These are phyloP conservation scores for Tiliacea aurago DNA, from an alignment of 2,888 invertebrate genomes.

Conservation along the genomic window DNA sequence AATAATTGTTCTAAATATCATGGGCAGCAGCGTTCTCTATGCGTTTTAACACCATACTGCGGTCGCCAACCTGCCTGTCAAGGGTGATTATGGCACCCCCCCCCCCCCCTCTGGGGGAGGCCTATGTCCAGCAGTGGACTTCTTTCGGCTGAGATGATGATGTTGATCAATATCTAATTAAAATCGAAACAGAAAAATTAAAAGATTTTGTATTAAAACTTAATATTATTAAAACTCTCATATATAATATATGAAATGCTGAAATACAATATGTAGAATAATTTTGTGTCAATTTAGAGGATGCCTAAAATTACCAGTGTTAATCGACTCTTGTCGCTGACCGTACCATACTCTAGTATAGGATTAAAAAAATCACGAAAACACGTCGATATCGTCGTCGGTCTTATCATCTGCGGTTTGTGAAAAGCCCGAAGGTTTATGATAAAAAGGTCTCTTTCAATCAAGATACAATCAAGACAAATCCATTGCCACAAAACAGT, in stretches of 20 bases:
- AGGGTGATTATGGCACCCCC: no score
- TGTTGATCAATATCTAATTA: neutral
- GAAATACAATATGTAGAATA: neutral
- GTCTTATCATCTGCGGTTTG: neutral
- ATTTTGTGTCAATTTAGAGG: neutral
- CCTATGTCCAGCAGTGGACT: no score
- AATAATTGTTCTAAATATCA: no score
- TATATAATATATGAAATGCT: neutral
- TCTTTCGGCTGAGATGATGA: no score
- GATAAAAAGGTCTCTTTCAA: neutral
- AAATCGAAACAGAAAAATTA: neutral
- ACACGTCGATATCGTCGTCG: neutral
- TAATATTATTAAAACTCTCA: neutral
- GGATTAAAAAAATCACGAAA: neutral
- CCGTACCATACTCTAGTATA: neutral
- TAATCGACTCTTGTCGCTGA: neutral
- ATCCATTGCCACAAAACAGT: neutral
- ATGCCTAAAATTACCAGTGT: no score
- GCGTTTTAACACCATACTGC: no score
- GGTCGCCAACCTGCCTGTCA: no score
- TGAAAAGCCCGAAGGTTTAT: neutral
- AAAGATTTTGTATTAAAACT: no score
- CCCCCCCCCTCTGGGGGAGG: no score
- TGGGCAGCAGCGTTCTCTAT: no score
- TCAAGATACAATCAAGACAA: constrained; percentile 22